Evolutionary conservation across 2,888 invertebrate genomes (phyloP).

Genomic region (Caenorhabditis panamensis): DNA sequence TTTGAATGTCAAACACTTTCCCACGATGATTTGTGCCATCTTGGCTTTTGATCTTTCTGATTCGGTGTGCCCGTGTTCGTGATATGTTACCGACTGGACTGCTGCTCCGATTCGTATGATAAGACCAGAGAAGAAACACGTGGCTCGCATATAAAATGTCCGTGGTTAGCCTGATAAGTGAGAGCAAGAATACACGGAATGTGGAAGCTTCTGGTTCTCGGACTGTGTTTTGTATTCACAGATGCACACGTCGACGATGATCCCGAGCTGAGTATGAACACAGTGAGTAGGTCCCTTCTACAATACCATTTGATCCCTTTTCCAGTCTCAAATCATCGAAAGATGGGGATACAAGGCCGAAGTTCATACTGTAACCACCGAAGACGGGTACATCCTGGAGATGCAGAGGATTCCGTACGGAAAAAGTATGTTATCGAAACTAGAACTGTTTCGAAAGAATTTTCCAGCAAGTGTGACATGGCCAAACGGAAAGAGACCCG

Average conservation of each 20-base stretch:
- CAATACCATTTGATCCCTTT: background rate
- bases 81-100: background rate
- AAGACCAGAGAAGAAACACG: conserved; percentile 33
- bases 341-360: conserved; percentile 82
- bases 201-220: background rate
- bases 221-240: background rate
- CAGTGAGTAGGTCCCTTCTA: conserved; percentile 24
- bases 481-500: conserved; percentile 66
- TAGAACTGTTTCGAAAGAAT: background rate
- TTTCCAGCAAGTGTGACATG: conserved; percentile 41
- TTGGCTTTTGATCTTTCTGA: background rate
- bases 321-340: conserved; percentile 71
- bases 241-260: conserved; percentile 34
- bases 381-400: conserved; percentile 90
- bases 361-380: conserved; percentile 83
- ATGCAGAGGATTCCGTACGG: conserved; percentile 88
- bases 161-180: conserved; percentile 18
- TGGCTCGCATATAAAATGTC: conserved; percentile 31
- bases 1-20: background rate
- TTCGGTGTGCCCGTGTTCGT: background rate
- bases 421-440: conserved; percentile 73
- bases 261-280: conserved; percentile 56
- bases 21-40: background rate
- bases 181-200: conserved; percentile 6
- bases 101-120: conserved; percentile 37